Conservation (phyloP, 2,113 vertebrate species). For the Manacus vitellinus region DNA sequence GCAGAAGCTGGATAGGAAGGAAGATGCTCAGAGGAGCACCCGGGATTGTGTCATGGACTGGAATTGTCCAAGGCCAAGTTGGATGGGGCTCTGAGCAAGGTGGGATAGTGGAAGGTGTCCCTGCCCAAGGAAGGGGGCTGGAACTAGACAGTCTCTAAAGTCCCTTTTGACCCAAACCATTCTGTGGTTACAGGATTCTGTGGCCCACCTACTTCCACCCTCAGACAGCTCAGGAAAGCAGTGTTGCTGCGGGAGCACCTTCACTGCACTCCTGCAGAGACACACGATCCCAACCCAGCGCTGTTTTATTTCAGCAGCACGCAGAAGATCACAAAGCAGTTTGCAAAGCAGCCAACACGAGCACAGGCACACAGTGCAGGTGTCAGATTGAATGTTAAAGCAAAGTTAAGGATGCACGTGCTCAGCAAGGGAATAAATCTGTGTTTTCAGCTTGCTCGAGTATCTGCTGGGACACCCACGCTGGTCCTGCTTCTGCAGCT, state of each 20-base stretch:
- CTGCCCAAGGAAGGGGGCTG: neutral
- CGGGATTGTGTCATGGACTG: fast-evolving
- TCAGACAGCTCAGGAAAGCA: neutral
- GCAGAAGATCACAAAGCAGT: neutral
- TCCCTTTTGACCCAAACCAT: neutral
- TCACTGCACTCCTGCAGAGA: neutral
- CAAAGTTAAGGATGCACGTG: neutral
- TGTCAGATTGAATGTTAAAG: neutral
- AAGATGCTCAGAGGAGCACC: neutral
- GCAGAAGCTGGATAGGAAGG: neutral
- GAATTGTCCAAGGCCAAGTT: fast-evolving
- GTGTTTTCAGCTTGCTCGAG: neutral
- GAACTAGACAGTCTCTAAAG: too few species aligned
- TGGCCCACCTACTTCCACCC: neutral
- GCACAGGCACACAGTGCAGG: neutral
- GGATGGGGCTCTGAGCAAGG: neutral
- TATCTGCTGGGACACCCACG: neutral
- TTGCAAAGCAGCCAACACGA: neutral
- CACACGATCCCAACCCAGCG: neutral
- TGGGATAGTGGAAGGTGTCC: neutral
- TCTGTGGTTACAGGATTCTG: too few species aligned
- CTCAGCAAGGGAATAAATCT: neutral
- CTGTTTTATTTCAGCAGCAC: neutral
- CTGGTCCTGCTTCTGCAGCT: neutral
- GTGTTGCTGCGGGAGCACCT: neutral